Conservation (phyloP, 2,113 vertebrate species). For the Urocolius indicus region DNA sequence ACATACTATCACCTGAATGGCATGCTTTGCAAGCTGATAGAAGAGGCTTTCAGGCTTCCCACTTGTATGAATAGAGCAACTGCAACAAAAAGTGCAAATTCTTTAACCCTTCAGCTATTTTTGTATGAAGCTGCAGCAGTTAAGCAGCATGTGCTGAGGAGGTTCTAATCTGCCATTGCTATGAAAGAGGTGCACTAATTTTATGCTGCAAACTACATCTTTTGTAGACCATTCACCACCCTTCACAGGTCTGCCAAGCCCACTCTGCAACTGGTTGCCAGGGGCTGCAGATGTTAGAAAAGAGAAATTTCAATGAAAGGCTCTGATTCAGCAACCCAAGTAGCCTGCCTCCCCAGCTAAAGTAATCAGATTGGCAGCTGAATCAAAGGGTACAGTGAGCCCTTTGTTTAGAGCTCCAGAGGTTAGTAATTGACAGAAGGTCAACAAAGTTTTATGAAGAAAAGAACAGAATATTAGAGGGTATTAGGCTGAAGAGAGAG, state of each 20-base stretch:
- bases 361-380: slow-evolving; percentile 82
- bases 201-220: slow-evolving; percentile 36
- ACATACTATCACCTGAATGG: background rate
- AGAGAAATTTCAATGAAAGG: slow-evolving; percentile 77
- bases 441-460: slow-evolving; percentile 71
- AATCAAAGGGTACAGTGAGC: slow-evolving; percentile 74
- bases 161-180: background rate
- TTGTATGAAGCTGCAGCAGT: background rate
- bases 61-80: background rate
- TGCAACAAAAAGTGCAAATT: background rate
- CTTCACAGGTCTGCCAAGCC: slow-evolving; percentile 63
- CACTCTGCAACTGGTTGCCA: slow-evolving; percentile 61
- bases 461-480: slow-evolving; percentile 64
- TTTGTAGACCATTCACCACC: slow-evolving; percentile 52
- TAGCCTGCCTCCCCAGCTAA: slow-evolving; percentile 72
- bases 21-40: background rate
- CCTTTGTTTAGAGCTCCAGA: slow-evolving; percentile 75
- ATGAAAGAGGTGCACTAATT: slow-evolving; percentile 9
- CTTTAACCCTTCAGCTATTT: background rate
- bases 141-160: background rate
- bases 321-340: slow-evolving; percentile 76
- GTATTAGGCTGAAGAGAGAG: slow-evolving; percentile 42
- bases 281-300: slow-evolving; percentile 70
- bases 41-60: background rate
- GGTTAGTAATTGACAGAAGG: slow-evolving; percentile 66